These are phyloP conservation scores for Spisula subtruncata DNA, from an alignment of 2,888 invertebrate genomes.

Conservation along the genomic window DNA sequence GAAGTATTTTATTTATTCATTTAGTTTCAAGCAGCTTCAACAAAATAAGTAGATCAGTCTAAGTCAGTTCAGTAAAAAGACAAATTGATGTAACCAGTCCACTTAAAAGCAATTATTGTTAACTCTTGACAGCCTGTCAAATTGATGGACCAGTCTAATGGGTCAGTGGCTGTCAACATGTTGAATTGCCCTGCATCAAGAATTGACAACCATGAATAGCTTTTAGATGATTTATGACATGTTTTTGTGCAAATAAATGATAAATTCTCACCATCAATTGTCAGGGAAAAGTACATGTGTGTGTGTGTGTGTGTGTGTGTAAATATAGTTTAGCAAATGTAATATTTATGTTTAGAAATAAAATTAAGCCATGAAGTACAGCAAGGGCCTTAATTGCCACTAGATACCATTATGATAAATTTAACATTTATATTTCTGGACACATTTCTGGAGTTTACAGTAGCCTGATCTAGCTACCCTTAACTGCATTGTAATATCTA, in stretches of 20 bases:
- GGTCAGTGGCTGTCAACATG: neutral
- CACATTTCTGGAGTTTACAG: too few relatives aligned
- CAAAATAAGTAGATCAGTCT: slow-evolving; percentile 4
- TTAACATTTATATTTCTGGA: too few relatives aligned
- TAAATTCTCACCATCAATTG: neutral
- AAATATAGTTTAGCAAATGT: too few relatives aligned
- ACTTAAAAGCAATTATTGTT: neutral
- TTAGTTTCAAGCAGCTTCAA: neutral
- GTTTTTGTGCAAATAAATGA: neutral
- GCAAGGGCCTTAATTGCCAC: too few relatives aligned
- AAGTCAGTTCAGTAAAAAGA: neutral
- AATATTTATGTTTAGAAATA: too few relatives aligned
- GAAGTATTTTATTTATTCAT: slow-evolving; percentile 83
- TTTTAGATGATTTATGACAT: neutral
- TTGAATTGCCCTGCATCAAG: neutral
- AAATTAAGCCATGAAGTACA: too few relatives aligned
- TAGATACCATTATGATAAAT: too few relatives aligned
- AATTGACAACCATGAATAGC: neutral
- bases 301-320: too few relatives aligned
- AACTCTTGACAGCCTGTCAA: neutral
- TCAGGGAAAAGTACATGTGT: neutral
- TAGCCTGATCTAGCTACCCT: too few relatives aligned
- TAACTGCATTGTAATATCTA: too few relatives aligned
- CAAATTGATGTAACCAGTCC: neutral
- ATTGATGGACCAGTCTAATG: neutral